These are phyloP conservation scores for Plebejus argus DNA, from an alignment of 2,888 invertebrate genomes.

Conservation along the genomic window DNA sequence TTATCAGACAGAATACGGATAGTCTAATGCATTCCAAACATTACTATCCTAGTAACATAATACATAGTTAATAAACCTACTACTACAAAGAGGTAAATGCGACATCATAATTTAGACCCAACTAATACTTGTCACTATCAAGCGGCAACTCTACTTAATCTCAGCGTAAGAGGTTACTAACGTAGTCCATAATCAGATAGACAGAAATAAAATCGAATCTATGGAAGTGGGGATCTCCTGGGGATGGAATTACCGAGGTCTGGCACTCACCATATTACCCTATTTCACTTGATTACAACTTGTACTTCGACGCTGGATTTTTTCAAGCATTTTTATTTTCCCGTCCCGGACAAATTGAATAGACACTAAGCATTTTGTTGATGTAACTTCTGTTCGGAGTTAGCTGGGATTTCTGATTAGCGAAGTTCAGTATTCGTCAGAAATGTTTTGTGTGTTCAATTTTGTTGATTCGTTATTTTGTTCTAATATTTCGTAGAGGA, in stretches of 20 bases:
- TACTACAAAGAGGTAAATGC: too few species aligned
- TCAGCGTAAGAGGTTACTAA: slow-evolving; percentile 12
- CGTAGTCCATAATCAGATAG: slow-evolving; percentile 26
- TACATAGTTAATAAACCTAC: too few species aligned
- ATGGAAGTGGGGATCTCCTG: slow-evolving; percentile 46
- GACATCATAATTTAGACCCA: not conserved
- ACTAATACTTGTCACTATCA: not conserved
- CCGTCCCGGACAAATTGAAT: slow-evolving; percentile 23
- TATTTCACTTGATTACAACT: slow-evolving; percentile 46
- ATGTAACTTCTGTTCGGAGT: slow-evolving; percentile 6
- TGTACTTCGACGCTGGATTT: slow-evolving; percentile 36
- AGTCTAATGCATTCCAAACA: too few species aligned
- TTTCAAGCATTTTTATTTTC: slow-evolving; percentile 29
- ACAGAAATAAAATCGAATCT: slow-evolving; percentile 48
- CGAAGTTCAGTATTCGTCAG: slow-evolving; percentile 1
- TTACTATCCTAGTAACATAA: too few species aligned
- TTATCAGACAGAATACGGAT: too few species aligned
- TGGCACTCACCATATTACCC: slow-evolving; percentile 54
- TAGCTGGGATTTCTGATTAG: not conserved
- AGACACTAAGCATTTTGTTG: slow-evolving; percentile 28
- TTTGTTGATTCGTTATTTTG: not conserved
- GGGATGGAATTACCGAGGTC: slow-evolving; percentile 49
- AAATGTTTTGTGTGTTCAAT: not conserved
- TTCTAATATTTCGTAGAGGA: not conserved
- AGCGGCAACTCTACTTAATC: not conserved